Percentiles rank a stretch among this genome's conserved stretches.
Evolutionary conservation across 2,113 vertebrate species (phyloP).

Genomic region (Aegotheles bennettii): DNA sequence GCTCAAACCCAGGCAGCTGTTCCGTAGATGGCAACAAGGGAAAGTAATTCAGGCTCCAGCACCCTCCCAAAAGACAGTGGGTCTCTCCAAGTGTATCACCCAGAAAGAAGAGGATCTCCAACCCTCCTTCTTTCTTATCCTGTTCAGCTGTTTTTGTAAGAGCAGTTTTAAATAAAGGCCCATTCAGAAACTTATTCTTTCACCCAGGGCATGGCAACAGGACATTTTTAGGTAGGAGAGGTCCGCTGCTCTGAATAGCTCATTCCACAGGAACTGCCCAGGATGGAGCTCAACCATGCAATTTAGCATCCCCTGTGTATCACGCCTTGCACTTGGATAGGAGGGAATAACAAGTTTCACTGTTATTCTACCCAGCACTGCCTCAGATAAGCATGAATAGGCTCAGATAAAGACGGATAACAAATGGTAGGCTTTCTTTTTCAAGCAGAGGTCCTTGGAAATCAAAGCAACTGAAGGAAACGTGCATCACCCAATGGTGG

Average conservation of each 20-base stretch:
- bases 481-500: accelerated
- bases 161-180: not conserved
- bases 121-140: not conserved
- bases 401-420: not conserved
- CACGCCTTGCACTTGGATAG: not conserved
- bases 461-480: not conserved
- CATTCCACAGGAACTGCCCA: not conserved
- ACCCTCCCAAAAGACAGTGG: not conserved
- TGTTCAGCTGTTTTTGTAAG: not conserved
- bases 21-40: not conserved
- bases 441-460: not conserved
- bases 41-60: not conserved
- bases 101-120: not conserved
- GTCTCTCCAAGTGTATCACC: not conserved
- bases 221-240: conserved; percentile 37
- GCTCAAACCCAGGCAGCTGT: not conserved
- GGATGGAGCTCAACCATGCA: not conserved
- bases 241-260: not conserved
- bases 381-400: not conserved
- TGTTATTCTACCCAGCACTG: not conserved
- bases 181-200: conserved; percentile 2
- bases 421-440: not conserved
- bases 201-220: not conserved
- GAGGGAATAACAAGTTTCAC: not conserved
- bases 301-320: not conserved